Evolutionary conservation across 2,113 vertebrate species (phyloP).

Genomic region (Cariama cristata): DNA sequence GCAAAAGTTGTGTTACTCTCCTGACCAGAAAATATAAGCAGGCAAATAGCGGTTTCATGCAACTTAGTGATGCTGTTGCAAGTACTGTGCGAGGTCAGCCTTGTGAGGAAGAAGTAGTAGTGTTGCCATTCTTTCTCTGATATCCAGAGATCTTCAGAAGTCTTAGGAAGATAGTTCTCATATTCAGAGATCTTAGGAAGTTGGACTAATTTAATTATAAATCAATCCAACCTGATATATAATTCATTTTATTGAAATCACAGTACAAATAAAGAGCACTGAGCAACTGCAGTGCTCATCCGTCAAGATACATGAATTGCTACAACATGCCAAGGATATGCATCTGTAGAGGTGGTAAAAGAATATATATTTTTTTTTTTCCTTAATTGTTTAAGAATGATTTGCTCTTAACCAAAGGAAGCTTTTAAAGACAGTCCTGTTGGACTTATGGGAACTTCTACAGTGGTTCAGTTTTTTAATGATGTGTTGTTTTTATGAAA

Average conservation of each 20-base stretch:
- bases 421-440: slow-evolving; percentile 49
- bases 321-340: slow-evolving; percentile 11
- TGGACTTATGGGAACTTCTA: not conserved
- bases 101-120: not conserved
- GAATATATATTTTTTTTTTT: not conserved
- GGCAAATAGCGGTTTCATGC: not conserved
- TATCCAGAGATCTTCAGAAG: not conserved
- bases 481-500: slow-evolving; percentile 27
- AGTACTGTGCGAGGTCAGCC: not conserved
- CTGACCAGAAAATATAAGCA: not conserved
- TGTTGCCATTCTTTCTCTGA: not conserved
- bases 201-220: not conserved
- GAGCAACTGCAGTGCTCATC: not conserved
- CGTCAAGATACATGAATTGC: not conserved
- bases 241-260: not conserved
- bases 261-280: not conserved
- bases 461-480: slow-evolving; percentile 47
- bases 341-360: slow-evolving; percentile 55
- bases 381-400: slow-evolving; percentile 65
- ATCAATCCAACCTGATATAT: not conserved
- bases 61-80: not conserved
- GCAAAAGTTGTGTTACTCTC: not conserved
- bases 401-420: slow-evolving; percentile 78
- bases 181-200: not conserved
- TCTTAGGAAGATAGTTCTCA: slow-evolving; percentile 18